phyloP scores from a whole-genome alignment of 1,140 invertebrate species.

The Drosophila sturtevanti region DNA sequence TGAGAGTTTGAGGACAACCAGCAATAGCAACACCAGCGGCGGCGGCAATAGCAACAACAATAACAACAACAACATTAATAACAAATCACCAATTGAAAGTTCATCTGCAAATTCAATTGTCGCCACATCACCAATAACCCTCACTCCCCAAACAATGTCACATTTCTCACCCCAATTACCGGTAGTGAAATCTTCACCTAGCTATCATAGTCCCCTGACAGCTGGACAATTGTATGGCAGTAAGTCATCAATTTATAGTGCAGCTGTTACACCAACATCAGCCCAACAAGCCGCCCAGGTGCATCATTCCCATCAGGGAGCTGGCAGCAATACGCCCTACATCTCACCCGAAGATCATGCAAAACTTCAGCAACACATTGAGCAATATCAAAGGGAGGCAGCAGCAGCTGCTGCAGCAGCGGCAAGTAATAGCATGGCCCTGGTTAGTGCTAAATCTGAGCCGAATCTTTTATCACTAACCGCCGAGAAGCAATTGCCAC shows the following conservation, averaged over 20 bases:
- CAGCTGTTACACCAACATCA: slow-evolving; percentile 55
- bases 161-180: slow-evolving; percentile 65
- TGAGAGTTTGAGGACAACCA: slow-evolving; percentile 55
- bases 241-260: slow-evolving; percentile 58
- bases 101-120: slow-evolving; percentile 41
- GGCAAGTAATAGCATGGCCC: slow-evolving; percentile 34
- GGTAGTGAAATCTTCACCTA: slow-evolving; percentile 62
- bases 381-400: slow-evolving; percentile 73
- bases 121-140: slow-evolving; percentile 59
- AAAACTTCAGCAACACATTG: slow-evolving; percentile 75
- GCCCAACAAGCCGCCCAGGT: slow-evolving; percentile 58
- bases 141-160: slow-evolving; percentile 51
- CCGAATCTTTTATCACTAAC: slow-evolving; percentile 60
- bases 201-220: slow-evolving; percentile 36
- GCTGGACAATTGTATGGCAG: slow-evolving; percentile 44
- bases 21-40: neutral
- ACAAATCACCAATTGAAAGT: slow-evolving; percentile 59
- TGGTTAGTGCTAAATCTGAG: slow-evolving; percentile 70
- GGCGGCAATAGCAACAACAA: slow-evolving; percentile 21
- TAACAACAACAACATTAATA: slow-evolving; percentile 35
- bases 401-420: slow-evolving; percentile 55
- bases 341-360: slow-evolving; percentile 75
- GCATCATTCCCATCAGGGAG: slow-evolving; percentile 24
- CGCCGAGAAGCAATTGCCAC: slow-evolving; percentile 47
- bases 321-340: slow-evolving; percentile 39